Evolutionary conservation across 2,888 invertebrate species (phyloP).

Genomic region (Hymenopus coronatus): DNA sequence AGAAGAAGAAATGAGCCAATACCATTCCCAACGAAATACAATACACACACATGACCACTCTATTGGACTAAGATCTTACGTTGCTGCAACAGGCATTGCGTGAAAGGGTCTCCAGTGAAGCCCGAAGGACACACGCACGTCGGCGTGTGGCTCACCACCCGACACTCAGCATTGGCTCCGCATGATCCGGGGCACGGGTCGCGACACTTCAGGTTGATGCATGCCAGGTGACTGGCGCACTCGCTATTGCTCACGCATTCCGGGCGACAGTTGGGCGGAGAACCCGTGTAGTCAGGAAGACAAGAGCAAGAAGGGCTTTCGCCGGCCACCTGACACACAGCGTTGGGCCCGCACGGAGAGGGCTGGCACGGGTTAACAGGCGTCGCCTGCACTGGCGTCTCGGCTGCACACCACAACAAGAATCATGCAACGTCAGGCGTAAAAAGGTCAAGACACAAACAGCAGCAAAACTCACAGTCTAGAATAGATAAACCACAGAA

Average conservation of each 20-base stretch:
- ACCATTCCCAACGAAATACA: constrained; percentile 37
- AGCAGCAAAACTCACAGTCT: neutral
- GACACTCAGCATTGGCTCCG: constrained; percentile 46
- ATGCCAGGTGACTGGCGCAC: constrained; percentile 66
- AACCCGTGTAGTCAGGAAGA: constrained; percentile 63
- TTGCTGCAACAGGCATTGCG: constrained; percentile 37
- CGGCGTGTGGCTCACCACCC: constrained; percentile 45
- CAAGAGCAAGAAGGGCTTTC: constrained; percentile 71
- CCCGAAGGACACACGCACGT: constrained; percentile 42
- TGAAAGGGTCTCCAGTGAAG: constrained; percentile 45
- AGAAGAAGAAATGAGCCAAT: constrained; percentile 63
- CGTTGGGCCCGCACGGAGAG: constrained; percentile 51
- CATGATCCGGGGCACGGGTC: constrained; percentile 46
- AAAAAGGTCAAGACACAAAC: neutral
- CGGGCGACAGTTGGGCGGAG: constrained; percentile 74
- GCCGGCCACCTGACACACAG: constrained; percentile 67
- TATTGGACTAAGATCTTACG: neutral
- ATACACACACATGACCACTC: neutral
- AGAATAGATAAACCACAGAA: neutral
- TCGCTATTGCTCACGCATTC: constrained; percentile 70
- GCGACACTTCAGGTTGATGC: constrained; percentile 69
- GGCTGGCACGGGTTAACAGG: constrained; percentile 42
- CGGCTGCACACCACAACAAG: constrained; percentile 19
- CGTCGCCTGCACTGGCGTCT: constrained; percentile 46
- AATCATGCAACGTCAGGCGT: neutral